Evolutionary conservation across 2,113 vertebrate genomes (phyloP), one percentile per base, ranked within the genome.

Genomic region (Gasterosteus aculeatus): DNA sequence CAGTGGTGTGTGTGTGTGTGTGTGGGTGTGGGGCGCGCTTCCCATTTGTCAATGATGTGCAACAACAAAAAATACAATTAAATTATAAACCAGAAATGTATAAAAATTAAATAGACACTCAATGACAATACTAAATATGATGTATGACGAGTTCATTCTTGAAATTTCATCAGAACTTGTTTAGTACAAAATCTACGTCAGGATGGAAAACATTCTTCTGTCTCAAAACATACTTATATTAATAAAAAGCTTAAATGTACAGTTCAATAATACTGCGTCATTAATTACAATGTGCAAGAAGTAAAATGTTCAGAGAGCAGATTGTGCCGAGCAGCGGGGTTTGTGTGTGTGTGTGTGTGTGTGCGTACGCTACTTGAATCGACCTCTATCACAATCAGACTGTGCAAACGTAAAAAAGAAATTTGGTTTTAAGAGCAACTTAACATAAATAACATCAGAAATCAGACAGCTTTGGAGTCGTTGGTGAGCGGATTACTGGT

Each of bases 401-500:
- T n/a, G 15, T 29, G 29, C n/a, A 63, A 4, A 42, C 39, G 33
- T 2, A 22, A 74, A 81, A 69, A 51, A 3, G 1, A 4, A 47
- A 88, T 90, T 88, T 88, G 77, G 78, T 85, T 85, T 80, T 51
- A 62, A 79, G 49, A 78, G 66, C 63, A 78, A 77, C 16, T 78
- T 69, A 14, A 79, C 51, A 77, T 69, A 75, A 53, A 85, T 79
- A 77, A 75, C 60, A 66, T 11, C 54, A 15, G 18, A 64, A 75
- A 73, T 70, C 31, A 57, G 35, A 69, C 10, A 65, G 57, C 72
- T 81, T 84, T 77, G 83, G 75, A 72, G 38, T 38, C 38, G 3
- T 5, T 29, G 14, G 31, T 41, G 38, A 12, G 8, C 57, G 29
- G 29, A 41, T 59, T 26, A 56, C 7, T 54, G 39, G 14, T 12